These are phyloP conservation scores for Drosophila tristis DNA, from an alignment of 1,140 invertebrate genomes.

Conservation along the genomic window DNA sequence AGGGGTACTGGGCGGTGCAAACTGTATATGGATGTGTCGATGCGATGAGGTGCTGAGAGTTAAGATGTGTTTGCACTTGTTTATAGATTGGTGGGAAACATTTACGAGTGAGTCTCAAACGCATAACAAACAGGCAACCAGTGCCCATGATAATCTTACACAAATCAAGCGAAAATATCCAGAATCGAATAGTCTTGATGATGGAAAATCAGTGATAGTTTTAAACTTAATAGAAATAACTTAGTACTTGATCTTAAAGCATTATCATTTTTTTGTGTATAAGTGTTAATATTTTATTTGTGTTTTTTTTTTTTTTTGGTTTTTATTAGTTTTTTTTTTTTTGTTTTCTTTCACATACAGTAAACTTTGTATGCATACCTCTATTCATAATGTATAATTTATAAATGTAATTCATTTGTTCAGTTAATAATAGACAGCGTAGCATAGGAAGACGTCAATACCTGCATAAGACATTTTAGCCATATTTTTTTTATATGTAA, in stretches of 20 bases:
- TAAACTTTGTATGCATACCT: constrained; percentile 55
- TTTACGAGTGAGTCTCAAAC: constrained; percentile 54
- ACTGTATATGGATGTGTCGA: constrained; percentile 11
- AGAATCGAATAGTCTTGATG: constrained; percentile 21
- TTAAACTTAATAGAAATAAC: constrained; percentile 19
- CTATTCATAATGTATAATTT: constrained; percentile 76
- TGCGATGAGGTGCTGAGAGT: constrained; percentile 9
- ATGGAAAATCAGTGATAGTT: constrained; percentile 26
- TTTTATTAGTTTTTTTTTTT: constrained; percentile 8
- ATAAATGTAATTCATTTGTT: constrained; percentile 70
- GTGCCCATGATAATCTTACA: constrained; percentile 17
- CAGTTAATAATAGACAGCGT: constrained; percentile 85
- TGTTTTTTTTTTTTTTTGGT: neutral
- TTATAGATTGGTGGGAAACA: constrained; percentile 58
- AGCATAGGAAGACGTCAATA: constrained; percentile 85
- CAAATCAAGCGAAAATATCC: constrained; percentile 25
- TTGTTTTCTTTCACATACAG: constrained; percentile 40
- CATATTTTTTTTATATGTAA: constrained; percentile 80
- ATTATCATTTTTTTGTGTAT: constrained; percentile 48
- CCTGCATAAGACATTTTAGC: constrained; percentile 85
- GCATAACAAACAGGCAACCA: constrained; percentile 23
- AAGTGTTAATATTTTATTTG: constrained; percentile 30
- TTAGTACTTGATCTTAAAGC: constrained; percentile 38
- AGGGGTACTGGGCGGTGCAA: constrained; percentile 1
- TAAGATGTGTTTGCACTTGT: constrained; percentile 43